These are phyloP conservation scores for Lepeophtheirus nordmannii DNA, from an alignment of 2,888 invertebrate genomes.

Conservation along the genomic window DNA sequence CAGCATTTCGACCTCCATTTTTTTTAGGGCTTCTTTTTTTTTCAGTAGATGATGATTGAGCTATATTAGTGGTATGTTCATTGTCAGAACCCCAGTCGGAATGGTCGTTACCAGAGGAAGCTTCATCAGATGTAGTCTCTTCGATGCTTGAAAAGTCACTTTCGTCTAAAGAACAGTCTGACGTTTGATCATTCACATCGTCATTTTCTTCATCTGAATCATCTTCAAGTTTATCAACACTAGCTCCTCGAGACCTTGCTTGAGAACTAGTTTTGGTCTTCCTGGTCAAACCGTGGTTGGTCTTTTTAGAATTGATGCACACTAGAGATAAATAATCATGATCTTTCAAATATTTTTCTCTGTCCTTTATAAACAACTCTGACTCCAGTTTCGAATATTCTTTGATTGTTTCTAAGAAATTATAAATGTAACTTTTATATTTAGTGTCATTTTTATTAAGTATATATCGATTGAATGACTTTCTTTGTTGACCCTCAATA, in stretches of 20 bases:
- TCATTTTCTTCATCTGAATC: constrained; percentile 22
- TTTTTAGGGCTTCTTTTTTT: constrained; percentile 21
- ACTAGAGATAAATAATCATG: neutral
- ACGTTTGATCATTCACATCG: neutral
- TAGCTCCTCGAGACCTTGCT: constrained; percentile 12
- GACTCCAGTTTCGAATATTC: constrained; percentile 6
- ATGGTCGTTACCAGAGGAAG: constrained; percentile 25
- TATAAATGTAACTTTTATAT: neutral
- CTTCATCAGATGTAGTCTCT: constrained; percentile 25
- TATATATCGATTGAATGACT: constrained; percentile 7
- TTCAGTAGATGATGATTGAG: constrained; percentile 10
- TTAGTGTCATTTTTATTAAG: neutral
- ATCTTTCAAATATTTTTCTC: constrained; percentile 12
- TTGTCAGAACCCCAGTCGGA: constrained; percentile 28
- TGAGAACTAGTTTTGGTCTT: neutral
- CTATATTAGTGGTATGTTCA: neutral
- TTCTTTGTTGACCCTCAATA: constrained; percentile 2
- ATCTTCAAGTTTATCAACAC: constrained; percentile 15
- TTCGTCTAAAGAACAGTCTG: constrained; percentile 24
- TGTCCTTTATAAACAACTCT: neutral
- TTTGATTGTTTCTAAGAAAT: neutral
- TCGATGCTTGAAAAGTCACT: constrained; percentile 26
- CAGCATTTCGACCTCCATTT: constrained; percentile 11
- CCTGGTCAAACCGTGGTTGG: neutral
- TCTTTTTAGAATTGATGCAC: neutral